Percentiles rank a stretch among this genome's conserved stretches.
These are phyloP conservation scores for Scophthalmus maximus DNA, from an alignment of 2,113 vertebrate species.

Conservation along the genomic window DNA sequence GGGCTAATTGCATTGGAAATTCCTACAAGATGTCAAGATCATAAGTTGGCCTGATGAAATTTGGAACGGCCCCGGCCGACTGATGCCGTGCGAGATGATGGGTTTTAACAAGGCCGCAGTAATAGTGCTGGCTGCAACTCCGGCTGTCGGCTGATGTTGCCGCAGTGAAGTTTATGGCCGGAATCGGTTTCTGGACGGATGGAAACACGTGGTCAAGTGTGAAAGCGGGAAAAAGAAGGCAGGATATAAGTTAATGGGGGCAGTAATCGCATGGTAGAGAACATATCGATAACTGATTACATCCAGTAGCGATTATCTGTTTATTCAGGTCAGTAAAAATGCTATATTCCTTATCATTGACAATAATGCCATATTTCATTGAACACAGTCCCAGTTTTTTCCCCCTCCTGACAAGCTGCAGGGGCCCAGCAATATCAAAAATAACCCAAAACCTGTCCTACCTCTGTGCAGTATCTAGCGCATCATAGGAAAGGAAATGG, in stretches of 20 bases:
- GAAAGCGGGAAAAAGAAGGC: background rate
- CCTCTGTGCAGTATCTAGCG: constrained; percentile 58
- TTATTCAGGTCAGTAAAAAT: constrained; percentile 18
- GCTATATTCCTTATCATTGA: background rate
- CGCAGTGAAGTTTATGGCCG: constrained; percentile 36
- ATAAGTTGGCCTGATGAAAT: constrained; percentile 49
- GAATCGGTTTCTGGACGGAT: constrained; percentile 48
- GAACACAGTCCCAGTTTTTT: background rate
- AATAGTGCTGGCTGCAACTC: constrained; percentile 52
- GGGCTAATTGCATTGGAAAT: constrained; percentile 50
- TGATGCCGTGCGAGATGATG: constrained; percentile 51
- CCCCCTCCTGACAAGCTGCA: background rate
- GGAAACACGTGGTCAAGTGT: background rate
- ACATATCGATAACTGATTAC: background rate
- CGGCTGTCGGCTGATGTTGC: constrained; percentile 44
- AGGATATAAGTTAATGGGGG: background rate
- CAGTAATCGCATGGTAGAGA: background rate
- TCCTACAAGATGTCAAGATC: constrained; percentile 27
- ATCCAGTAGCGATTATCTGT: background rate
- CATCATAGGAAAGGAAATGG: constrained; percentile 65
- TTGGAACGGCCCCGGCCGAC: constrained; percentile 49
- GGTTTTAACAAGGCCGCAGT: constrained; percentile 62
- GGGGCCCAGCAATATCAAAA: background rate
- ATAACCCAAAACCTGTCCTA: constrained; percentile 24
- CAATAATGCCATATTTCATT: background rate